phyloP scores from a whole-genome alignment of 2,888 invertebrate genomes.

The Acleris holmiana region DNA sequence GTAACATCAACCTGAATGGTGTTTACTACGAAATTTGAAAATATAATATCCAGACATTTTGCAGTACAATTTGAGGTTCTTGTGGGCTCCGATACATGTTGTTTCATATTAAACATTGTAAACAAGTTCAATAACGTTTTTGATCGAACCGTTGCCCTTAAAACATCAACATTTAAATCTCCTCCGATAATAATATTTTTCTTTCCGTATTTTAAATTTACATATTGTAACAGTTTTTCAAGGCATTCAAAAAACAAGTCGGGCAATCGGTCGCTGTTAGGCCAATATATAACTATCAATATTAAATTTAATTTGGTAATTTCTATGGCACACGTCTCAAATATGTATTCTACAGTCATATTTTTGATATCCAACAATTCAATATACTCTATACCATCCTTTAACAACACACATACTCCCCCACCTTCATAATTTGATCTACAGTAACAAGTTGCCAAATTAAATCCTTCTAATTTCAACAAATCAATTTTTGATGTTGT shows the following conservation, averaged over 20 bases:
- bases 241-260: too few relatives aligned
- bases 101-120: too few relatives aligned
- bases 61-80: too few relatives aligned
- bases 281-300: conserved; percentile 41
- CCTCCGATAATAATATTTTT: neutral
- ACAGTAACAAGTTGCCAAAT: conserved; percentile 27
- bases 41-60: too few relatives aligned
- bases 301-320: conserved; percentile 35
- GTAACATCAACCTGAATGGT: too few relatives aligned
- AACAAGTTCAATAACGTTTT: too few relatives aligned
- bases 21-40: too few relatives aligned
- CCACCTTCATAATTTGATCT: conserved; percentile 35
- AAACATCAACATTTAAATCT: neutral
- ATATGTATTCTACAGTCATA: conserved; percentile 37
- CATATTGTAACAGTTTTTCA: too few relatives aligned
- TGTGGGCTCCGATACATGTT: too few relatives aligned
- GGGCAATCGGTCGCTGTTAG: neutral
- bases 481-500: conserved; percentile 12
- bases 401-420: conserved; percentile 38
- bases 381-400: conserved; percentile 27
- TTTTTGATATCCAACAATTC: conserved; percentile 33
- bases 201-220: too few relatives aligned
- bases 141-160: too few relatives aligned
- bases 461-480: conserved; percentile 27
- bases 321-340: conserved; percentile 39